phyloP scores from a whole-genome alignment of 2,113 vertebrate genomes.

The Piprites chloris region DNA sequence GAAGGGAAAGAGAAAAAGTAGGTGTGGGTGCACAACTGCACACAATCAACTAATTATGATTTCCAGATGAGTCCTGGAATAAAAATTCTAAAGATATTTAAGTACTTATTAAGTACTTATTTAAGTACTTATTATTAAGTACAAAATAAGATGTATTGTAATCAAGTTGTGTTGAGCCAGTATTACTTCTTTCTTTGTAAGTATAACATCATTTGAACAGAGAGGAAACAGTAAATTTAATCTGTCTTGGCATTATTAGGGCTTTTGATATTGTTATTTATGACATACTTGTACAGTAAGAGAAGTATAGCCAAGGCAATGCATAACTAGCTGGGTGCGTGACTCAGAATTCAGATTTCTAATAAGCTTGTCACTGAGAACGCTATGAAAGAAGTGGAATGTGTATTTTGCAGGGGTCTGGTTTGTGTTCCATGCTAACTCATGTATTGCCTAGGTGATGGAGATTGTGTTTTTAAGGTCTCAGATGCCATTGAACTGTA shows the following conservation, averaged over 20 bases:
- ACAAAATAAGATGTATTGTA: background rate
- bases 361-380: background rate
- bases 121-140: background rate
- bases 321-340: background rate
- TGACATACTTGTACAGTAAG: background rate
- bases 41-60: background rate
- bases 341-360: background rate
- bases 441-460: background rate
- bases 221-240: background rate
- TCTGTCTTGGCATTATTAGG: background rate
- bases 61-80: background rate
- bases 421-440: background rate
- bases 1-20: background rate
- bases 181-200: background rate
- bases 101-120: background rate
- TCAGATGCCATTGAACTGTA: background rate
- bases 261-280: background rate
- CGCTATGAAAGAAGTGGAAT: background rate
- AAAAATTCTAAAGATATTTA: background rate
- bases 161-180: background rate
- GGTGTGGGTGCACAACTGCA: rapidly evolving
- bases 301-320: background rate
- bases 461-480: background rate
- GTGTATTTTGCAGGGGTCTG: rapidly evolving
- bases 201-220: background rate